A percentile compares a stretch with the other conserved stretches of the same genome.
Evolutionary conservation across 2,888 invertebrate genomes (phyloP).

Genomic region (Drosophila melanosoma): DNA sequence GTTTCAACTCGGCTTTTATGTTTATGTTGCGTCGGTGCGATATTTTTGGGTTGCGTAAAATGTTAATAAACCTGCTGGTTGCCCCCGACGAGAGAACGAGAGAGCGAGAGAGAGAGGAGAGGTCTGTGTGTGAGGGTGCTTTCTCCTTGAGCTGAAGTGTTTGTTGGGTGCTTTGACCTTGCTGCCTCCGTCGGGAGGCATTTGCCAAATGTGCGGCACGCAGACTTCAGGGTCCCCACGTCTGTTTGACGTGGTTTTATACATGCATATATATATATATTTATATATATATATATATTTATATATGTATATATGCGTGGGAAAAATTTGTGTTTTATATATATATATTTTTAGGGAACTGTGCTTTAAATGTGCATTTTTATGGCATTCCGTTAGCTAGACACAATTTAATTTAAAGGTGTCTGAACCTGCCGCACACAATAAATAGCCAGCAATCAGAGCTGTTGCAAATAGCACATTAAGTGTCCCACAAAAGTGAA

Average conservation of each 20-base stretch:
- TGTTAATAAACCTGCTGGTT: slow-evolving; percentile 75
- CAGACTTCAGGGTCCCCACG: slow-evolving; percentile 56
- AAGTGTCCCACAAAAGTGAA: slow-evolving; percentile 28
- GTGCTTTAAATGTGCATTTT: slow-evolving; percentile 72
- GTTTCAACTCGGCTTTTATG: slow-evolving; percentile 40
- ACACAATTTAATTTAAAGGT: slow-evolving; percentile 77
- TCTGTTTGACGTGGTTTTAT: slow-evolving; percentile 69
- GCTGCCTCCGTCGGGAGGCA: slow-evolving; percentile 73
- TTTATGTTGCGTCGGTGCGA: slow-evolving; percentile 57
- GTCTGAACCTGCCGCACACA: slow-evolving; percentile 66
- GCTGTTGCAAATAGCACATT: slow-evolving; percentile 5
- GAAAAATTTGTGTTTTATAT: slow-evolving; percentile 55
- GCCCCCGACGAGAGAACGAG: not conserved
- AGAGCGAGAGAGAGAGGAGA: not conserved
- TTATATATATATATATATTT: slow-evolving; percentile 14
- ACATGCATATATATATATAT: slow-evolving; percentile 33
- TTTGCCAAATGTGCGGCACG: slow-evolving; percentile 77
- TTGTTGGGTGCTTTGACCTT: slow-evolving; percentile 81
- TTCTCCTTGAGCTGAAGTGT: slow-evolving; percentile 30
- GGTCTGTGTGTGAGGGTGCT: slow-evolving; percentile 10
- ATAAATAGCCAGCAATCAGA: slow-evolving; percentile 60
- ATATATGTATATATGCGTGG: slow-evolving; percentile 57
- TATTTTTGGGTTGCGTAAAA: slow-evolving; percentile 68
- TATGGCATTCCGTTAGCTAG: slow-evolving; percentile 70
- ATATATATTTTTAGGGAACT: slow-evolving; percentile 23